Conservation (phyloP, 2,797 vertebrate genomes). For the Jordanella pulchra region DNA sequence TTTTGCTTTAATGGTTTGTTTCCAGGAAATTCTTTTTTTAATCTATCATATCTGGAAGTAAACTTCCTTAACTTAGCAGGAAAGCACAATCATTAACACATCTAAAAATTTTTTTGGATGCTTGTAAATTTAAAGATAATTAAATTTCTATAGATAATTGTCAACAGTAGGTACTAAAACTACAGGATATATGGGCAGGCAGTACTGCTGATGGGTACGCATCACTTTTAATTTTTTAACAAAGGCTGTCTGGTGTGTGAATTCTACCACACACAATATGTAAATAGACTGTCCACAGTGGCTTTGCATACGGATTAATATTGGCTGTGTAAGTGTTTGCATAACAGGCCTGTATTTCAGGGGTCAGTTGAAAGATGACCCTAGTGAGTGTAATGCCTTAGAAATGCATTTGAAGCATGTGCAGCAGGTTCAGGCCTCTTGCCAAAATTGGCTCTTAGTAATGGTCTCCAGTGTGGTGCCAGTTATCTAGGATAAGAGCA, state of each 20-base stretch:
- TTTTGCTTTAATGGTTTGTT: not conserved
- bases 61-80: not conserved
- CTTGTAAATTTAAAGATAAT: not conserved
- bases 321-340: conserved; percentile 36
- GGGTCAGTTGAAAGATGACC: conserved; percentile 63
- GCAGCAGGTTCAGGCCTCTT: not conserved
- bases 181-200: not conserved
- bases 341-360: conserved; percentile 27
- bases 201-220: not conserved
- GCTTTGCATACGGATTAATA: conserved; percentile 37
- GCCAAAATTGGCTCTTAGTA: conserved; percentile 23
- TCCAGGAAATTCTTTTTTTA: conserved; percentile 26
- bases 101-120: not conserved
- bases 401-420: conserved; percentile 56
- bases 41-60: conserved; percentile 24
- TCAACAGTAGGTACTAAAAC: not conserved
- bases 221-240: conserved; percentile 23
- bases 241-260: conserved; percentile 14
- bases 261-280: conserved; percentile 19
- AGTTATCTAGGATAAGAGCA: conserved; percentile 4
- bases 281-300: conserved; percentile 38
- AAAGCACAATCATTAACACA: not conserved
- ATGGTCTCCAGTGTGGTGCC: conserved; percentile 10
- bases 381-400: conserved; percentile 47
- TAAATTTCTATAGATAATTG: too few species aligned